phyloP scores from a whole-genome alignment of 2,888 invertebrate species.

The Meloe dianella region DNA sequence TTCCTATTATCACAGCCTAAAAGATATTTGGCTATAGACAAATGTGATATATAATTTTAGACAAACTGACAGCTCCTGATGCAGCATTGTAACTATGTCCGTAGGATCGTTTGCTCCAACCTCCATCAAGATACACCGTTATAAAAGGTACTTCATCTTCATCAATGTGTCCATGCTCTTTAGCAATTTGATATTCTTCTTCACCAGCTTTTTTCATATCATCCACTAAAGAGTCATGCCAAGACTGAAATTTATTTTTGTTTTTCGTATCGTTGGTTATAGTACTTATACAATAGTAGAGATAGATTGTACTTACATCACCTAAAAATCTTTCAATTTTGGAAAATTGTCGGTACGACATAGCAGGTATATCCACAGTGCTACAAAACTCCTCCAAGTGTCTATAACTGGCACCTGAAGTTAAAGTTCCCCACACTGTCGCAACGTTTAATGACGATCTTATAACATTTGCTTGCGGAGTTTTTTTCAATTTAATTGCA shows the following conservation, averaged over 20 bases:
- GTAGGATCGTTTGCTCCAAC: constrained; percentile 30
- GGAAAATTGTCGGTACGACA: background rate
- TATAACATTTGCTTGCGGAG: background rate
- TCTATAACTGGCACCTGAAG: too few relatives aligned
- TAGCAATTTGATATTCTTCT: constrained; percentile 22
- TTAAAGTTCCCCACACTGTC: too few relatives aligned
- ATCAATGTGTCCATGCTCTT: constrained; percentile 18
- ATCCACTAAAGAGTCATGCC: too few relatives aligned
- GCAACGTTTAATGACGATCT: background rate
- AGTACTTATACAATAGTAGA: too few relatives aligned
- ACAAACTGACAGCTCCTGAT: too few relatives aligned
- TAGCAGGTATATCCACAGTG: too few relatives aligned
- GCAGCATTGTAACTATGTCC: constrained; percentile 30
- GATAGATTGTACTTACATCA: background rate
- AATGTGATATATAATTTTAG: too few relatives aligned
- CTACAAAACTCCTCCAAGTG: background rate
- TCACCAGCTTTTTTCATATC: constrained; percentile 14
- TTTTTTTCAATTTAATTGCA: too few relatives aligned
- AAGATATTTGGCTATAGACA: too few relatives aligned
- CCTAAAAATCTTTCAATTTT: background rate
- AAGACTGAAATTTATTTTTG: constrained; percentile 14
- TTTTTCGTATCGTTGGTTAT: too few relatives aligned
- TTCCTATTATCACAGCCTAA: too few relatives aligned
- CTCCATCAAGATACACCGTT: constrained; percentile 30
- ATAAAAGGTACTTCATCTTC: constrained; percentile 24